Conservation (phyloP, 2,113 vertebrate genomes). For the Aphyosemion australe region DNA sequence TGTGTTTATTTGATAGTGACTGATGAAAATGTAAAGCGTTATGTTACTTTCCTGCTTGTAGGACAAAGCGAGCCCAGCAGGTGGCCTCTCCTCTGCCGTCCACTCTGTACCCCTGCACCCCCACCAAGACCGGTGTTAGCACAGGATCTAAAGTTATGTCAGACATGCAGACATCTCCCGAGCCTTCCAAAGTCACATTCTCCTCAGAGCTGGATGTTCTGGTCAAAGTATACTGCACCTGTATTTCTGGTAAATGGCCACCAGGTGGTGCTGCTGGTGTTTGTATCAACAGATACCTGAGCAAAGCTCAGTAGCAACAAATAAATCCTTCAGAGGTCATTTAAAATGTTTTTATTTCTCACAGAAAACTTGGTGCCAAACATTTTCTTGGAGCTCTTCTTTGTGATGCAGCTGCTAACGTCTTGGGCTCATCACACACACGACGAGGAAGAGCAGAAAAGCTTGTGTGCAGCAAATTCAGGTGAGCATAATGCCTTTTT, state of each 20-base stretch:
- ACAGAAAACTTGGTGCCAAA: slow-evolving; percentile 95
- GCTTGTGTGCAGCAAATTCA: slow-evolving; percentile 44
- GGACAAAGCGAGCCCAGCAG: slow-evolving; percentile 87
- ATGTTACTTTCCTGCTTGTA: slow-evolving; percentile 46
- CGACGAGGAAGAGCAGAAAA: slow-evolving; percentile 50
- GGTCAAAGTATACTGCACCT: slow-evolving; percentile 88
- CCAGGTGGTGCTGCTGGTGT: slow-evolving; percentile 20
- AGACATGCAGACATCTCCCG: slow-evolving; percentile 80
- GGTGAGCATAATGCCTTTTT: slow-evolving; percentile 38
- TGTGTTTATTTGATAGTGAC: too few species aligned
- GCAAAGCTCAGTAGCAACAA: background rate
- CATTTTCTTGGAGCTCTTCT: slow-evolving; percentile 96
- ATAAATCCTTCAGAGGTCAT: background rate
- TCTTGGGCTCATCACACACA: slow-evolving; percentile 75
- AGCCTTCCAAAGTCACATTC: slow-evolving; percentile 85
- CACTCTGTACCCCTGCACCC: slow-evolving; percentile 70
- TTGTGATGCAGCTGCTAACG: slow-evolving; percentile 93
- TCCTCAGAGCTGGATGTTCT: slow-evolving; percentile 84
- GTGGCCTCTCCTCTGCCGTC: slow-evolving; percentile 59
- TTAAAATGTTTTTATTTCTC: slow-evolving; percentile 23
- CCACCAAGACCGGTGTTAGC: slow-evolving; percentile 74
- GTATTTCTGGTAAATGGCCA: slow-evolving; percentile 87
- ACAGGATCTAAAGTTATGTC: slow-evolving; percentile 73
- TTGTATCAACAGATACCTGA: background rate
- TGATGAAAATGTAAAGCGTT: background rate